phyloP scores from a whole-genome alignment of 92 coral and sea anemone genomes.

The Porites rus region DNA sequence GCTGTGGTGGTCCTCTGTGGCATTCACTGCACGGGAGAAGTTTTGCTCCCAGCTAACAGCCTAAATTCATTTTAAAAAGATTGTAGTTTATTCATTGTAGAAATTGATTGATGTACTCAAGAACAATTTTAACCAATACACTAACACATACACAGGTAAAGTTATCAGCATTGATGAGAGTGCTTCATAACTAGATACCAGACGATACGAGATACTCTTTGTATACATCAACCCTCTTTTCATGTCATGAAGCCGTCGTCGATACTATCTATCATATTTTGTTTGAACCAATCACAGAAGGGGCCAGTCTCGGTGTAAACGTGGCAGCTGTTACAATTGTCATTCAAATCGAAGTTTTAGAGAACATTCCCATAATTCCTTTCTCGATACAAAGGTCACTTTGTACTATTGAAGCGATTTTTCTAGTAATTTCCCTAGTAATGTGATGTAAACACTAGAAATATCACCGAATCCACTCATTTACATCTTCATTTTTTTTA shows the following conservation, averaged over 20 bases:
- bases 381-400: conserved; percentile 18
- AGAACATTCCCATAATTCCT: conserved; percentile 46
- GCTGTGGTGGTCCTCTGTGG: no score
- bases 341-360: conserved; percentile 22
- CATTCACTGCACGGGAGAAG: no score
- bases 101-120: no score
- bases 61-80: no score
- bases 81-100: no score
- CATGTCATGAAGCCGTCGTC: neutral
- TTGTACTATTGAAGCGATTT: neutral
- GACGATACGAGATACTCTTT: neutral
- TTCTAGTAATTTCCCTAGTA: neutral
- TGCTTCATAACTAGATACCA: neutral
- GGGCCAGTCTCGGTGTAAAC: neutral
- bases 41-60: no score
- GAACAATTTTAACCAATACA: no score
- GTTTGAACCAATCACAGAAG: conserved; percentile 10
- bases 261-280: conserved; percentile 3
- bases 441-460: neutral
- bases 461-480: neutral
- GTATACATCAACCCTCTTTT: neutral
- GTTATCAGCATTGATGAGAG: no score
- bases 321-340: conserved; percentile 29
- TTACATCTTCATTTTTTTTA: neutral
- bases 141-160: no score